Base-by-base conservation (phyloP, 2,888 invertebrate species). In the Sinodicranocentrus sp. region DNA sequence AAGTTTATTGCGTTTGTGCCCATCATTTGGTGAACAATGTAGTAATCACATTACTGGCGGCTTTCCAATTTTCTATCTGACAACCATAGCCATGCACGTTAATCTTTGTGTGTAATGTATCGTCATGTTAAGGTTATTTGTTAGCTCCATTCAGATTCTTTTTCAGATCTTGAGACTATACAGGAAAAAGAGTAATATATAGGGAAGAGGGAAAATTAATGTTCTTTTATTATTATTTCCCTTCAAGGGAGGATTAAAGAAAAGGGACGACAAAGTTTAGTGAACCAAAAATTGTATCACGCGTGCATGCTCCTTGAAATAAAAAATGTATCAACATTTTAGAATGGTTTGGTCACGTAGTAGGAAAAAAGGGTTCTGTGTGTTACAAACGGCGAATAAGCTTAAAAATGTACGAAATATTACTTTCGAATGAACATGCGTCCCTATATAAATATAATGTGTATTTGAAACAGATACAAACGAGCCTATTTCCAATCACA, bases 11-110 rank as follows among this genome's bases (percentile, higher is more conserved):
- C 21, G 48, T 33, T 52, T 26, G 67, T 67, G 26, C 28, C 28
- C 43, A 23, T 67, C n/a, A 15, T n/a, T 48, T 75, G 26, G 17
- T 52, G 63, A 75, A 44, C 63, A 63, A 44, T 48, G 63, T 52
- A 19, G 48, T 76, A 67, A 54, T 39, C 54, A 76, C 25, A 57
- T 76, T 67, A 28, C 48, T 71, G 71, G 79, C 79, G 17, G 63
- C 71, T 79, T 71, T 79, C 79, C 79, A 79, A 79, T 79, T 70
- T 67, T 67, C n/a, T n/a, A 57, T 25, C 10, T 25, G 48, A 48
- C 10, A 33, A 3, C 33, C 33, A 33, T 33, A 33, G n/a, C 10
- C 33, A 33, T 33, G 10, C 33, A 33, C 33, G n/a, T n/a, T n/a
- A n/a, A n/a, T 33, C 33, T 33, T 33, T 33, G n/a, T 33, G 33